Conservation (phyloP, 1,140 invertebrate species). For the Linepithema humile region DNA sequence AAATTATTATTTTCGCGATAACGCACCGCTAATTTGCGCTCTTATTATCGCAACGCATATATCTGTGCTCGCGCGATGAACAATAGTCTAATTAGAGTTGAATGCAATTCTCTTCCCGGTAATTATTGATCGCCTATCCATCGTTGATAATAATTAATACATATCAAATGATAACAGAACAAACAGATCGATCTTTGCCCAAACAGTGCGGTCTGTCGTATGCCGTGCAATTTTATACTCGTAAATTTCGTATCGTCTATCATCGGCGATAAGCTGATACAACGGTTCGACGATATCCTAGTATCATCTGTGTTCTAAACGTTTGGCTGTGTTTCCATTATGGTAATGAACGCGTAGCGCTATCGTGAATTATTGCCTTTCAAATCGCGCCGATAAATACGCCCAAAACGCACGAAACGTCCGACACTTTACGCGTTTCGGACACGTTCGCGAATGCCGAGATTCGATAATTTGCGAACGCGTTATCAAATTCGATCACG, state of each 20-base stretch:
- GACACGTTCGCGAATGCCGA: slow-evolving; percentile 25
- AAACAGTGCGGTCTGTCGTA: neutral
- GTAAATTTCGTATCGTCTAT: slow-evolving; percentile 53
- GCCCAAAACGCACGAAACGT: neutral
- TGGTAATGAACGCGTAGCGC: slow-evolving; percentile 40
- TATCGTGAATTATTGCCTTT: slow-evolving; percentile 52
- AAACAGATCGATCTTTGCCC: slow-evolving; percentile 31
- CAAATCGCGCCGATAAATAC: slow-evolving; percentile 27
- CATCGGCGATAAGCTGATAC: slow-evolving; percentile 40
- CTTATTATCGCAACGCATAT: neutral
- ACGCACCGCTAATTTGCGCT: neutral
- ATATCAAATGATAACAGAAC: slow-evolving; percentile 41
- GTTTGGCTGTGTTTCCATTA: slow-evolving; percentile 35
- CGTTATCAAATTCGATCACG: slow-evolving; percentile 47
- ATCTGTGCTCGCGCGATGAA: neutral
- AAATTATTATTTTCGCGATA: neutral
- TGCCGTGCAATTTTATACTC: slow-evolving; percentile 41
- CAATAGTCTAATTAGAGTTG: slow-evolving; percentile 29
- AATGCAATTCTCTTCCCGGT: slow-evolving; percentile 14
- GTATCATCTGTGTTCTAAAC: slow-evolving; percentile 48
- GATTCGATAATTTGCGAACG: slow-evolving; percentile 53
- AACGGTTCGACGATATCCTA: slow-evolving; percentile 44
- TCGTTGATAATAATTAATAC: slow-evolving; percentile 44
- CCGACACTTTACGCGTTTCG: slow-evolving; percentile 38
- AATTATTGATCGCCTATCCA: slow-evolving; percentile 35